Base-by-base conservation (phyloP, 2,797 vertebrate genomes). In the Cygnus olor region DNA sequence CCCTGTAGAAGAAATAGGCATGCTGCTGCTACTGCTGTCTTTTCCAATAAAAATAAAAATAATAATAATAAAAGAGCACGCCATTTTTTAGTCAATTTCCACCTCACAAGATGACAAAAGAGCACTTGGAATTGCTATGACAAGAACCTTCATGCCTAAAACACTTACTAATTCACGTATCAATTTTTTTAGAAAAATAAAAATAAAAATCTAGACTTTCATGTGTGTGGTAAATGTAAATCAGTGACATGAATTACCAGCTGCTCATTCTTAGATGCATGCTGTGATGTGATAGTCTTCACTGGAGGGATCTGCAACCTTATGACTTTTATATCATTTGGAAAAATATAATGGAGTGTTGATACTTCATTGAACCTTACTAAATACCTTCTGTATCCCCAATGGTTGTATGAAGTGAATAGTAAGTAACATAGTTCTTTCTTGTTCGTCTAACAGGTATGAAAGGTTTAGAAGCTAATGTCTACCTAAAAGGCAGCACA, bases 81-180 rank as follows among this genome's bases (percentile, higher is more conserved):
- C 30, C 9, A 47, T 54, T 93, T 90, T 90, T 92, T 47, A 80
- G 15, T 84, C 90, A 87, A 93, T 85, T 93, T 82, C 49, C 42
- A 79, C 18, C 25, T 78, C 60, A 77, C 71, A 84, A 85, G 54
- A 93, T 95, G 77, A 93, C 61, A 91, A 92, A 93, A 85, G 74
- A 93, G 44, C 3, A 5, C 65, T 78, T 85, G 71, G 47, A 94
- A 92, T 72, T 45, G 42, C 89, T 68, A 38, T 88, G 85, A 84
- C 66, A 92, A 83, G 34, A 88, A 51, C 34, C 49, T 85, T 12
- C 88, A 69, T 80, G 30, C 20, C 36, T 7, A 36, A 86, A 89
- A 61, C 42, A 60, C 68, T 95, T 95, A 74, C 65, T 96, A 94
- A 93, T 86, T 92, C 20, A 94, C n/a, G 19, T 24, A 80, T 83